Conservation (phyloP, 2,113 vertebrate genomes). For the Arenaria interpres region DNA sequence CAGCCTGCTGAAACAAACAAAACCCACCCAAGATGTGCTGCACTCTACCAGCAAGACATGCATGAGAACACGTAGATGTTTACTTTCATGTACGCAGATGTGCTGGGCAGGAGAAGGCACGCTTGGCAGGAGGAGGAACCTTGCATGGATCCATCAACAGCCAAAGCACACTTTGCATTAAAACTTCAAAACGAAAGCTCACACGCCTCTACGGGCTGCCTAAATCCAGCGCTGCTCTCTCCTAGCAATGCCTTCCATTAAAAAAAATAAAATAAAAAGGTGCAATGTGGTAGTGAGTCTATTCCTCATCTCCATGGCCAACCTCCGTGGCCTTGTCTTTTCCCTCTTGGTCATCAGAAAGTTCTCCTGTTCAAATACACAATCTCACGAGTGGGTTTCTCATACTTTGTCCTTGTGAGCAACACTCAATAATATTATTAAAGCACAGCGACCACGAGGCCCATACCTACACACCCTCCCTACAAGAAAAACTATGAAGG, state of each 20-base stretch:
- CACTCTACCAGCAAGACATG: not conserved
- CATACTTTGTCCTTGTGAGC: not conserved
- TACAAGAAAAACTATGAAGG: not conserved
- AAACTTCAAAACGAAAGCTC: not conserved
- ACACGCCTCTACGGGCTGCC: not conserved
- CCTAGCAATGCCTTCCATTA: not conserved
- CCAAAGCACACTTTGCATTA: not conserved
- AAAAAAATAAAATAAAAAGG: not conserved
- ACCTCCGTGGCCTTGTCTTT: fast-evolving
- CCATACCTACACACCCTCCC: not conserved
- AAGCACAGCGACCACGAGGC: not conserved
- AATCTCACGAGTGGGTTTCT: not conserved
- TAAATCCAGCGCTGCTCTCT: not conserved
- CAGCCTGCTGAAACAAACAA: not conserved
- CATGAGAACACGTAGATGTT: slow-evolving; percentile 3
- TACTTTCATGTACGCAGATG: not conserved
- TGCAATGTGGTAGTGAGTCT: not conserved
- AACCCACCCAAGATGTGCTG: not conserved
- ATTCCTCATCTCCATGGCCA: not conserved
- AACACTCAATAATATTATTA: not conserved
- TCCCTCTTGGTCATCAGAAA: not conserved
- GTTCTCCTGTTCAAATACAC: not conserved
- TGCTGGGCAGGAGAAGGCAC: not conserved
- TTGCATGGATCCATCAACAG: not conserved
- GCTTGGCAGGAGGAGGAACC: not conserved